These are phyloP conservation scores for Tanytarsus gracilentus DNA, from an alignment of 2,888 invertebrate genomes.

Conservation along the genomic window DNA sequence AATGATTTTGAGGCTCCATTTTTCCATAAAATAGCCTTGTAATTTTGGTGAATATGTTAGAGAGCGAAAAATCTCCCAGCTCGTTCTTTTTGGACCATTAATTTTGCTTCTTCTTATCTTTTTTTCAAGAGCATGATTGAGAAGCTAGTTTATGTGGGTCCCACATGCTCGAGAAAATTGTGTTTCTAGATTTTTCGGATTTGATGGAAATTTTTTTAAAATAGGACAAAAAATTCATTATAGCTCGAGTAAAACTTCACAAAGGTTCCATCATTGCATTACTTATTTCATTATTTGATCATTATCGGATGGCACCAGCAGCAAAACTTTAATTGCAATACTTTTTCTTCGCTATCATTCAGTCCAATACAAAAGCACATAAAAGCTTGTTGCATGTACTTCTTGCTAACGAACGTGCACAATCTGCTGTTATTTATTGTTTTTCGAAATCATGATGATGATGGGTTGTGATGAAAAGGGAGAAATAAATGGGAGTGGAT, in stretches of 20 bases:
- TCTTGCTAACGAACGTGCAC: neutral
- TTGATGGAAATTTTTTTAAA: too few species aligned
- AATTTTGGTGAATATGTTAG: neutral
- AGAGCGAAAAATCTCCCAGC: neutral
- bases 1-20: slow-evolving; percentile 17
- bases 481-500: neutral
- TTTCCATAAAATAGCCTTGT: neutral
- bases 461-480: neutral
- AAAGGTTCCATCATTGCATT: too few species aligned
- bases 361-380: neutral
- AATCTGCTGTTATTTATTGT: neutral
- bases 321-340: neutral
- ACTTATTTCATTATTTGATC: neutral
- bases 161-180: too few species aligned
- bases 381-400: neutral
- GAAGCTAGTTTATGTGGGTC: too few species aligned
- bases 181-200: too few species aligned
- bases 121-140: too few species aligned
- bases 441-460: neutral
- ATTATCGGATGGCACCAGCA: neutral
- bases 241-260: neutral
- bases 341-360: neutral
- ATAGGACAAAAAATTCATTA: neutral
- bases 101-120: too few species aligned
- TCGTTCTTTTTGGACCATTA: too few species aligned